A percentile compares a stretch with the other conserved stretches of the same genome.
phyloP scores from a whole-genome alignment of 2,797 vertebrate genomes.

The Rhynchotus rufescens region DNA sequence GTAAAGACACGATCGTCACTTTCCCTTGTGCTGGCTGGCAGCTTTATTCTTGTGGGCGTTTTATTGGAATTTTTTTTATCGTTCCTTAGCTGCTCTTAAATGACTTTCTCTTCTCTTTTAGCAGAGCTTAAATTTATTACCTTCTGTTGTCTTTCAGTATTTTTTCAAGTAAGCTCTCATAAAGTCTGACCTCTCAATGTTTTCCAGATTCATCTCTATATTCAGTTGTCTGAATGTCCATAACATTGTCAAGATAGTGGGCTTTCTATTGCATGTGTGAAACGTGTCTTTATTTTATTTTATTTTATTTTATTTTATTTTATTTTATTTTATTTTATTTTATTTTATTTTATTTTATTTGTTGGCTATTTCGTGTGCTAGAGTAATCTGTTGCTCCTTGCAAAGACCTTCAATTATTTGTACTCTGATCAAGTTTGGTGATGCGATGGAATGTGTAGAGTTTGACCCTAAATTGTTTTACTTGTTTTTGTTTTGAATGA shows the following conservation, averaged over 20 bases:
- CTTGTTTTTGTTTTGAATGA: not conserved
- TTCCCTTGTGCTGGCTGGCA: not conserved
- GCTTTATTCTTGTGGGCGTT: not conserved
- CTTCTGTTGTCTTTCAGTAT: not conserved
- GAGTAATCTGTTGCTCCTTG: not conserved
- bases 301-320: not conserved
- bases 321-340: not conserved
- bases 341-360: too few relatives aligned
- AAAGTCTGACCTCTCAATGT: not conserved
- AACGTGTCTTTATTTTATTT: too few relatives aligned
- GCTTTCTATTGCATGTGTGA: accelerated
- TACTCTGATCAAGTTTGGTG: not conserved
- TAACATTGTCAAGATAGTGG: not conserved
- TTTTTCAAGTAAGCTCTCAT: not conserved
- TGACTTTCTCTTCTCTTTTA: not conserved
- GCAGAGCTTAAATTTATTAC: not conserved
- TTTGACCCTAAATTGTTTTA: not conserved
- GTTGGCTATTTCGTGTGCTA: accelerated
- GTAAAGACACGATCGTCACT: not conserved
- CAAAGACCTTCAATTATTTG: not conserved
- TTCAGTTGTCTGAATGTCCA: not conserved
- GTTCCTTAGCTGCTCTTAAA: not conserved
- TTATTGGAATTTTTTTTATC: not conserved
- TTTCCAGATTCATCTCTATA: not conserved
- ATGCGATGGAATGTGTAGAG: not conserved